phyloP scores from a whole-genome alignment of 2,888 invertebrate species.

The Stenurella melanura region DNA sequence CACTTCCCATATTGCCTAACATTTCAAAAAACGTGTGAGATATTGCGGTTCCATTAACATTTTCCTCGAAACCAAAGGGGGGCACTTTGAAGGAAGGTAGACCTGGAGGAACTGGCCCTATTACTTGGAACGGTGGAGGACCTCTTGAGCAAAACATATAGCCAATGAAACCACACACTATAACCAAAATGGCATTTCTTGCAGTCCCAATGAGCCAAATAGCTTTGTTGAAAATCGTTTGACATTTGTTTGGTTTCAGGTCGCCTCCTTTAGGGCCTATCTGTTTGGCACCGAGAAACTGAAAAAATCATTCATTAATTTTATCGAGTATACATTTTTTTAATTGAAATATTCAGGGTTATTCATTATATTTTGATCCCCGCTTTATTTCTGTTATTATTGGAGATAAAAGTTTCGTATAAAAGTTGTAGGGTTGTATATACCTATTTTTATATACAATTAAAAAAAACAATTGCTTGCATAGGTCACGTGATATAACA shows the following conservation, averaged over 20 bases:
- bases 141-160: constrained; percentile 76
- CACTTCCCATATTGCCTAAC: constrained; percentile 87
- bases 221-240: constrained; percentile 78
- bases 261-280: constrained; percentile 77
- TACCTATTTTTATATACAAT: no score
- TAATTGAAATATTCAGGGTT: no score
- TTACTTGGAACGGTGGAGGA: constrained; percentile 76
- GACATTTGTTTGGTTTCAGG: constrained; percentile 50
- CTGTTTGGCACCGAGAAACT: constrained; percentile 80
- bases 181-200: constrained; percentile 87
- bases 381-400: no score
- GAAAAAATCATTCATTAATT: constrained; percentile 58
- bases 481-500: no score
- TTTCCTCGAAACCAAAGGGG: constrained; percentile 78
- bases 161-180: constrained; percentile 82
- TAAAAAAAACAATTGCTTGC: no score
- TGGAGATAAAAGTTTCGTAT: no score
- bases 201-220: constrained; percentile 86
- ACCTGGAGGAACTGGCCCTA: constrained; percentile 86
- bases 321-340: no score
- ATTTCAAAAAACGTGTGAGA: constrained; percentile 80
- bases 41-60: constrained; percentile 71
- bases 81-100: constrained; percentile 81
- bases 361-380: no score
- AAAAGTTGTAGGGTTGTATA: no score